These are phyloP conservation scores for Apoderus coryli DNA, from an alignment of 2,888 invertebrate genomes.

Conservation along the genomic window DNA sequence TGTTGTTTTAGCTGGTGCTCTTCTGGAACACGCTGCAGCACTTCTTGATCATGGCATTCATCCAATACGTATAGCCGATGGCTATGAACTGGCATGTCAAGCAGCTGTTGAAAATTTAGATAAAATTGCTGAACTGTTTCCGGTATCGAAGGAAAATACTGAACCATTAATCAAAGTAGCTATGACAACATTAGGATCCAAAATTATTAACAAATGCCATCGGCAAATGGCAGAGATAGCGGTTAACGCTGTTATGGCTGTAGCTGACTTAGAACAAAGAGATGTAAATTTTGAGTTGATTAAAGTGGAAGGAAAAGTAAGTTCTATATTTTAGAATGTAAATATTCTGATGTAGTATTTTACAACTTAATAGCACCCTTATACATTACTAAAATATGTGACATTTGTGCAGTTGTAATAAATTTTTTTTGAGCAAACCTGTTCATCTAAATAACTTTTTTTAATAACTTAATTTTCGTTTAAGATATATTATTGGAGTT, in stretches of 20 bases:
- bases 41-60: constrained; percentile 94
- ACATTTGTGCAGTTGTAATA: too few species aligned
- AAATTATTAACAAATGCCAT: constrained; percentile 95
- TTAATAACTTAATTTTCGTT: too few species aligned
- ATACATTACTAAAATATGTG: too few species aligned
- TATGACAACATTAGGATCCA: constrained; percentile 96
- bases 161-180: constrained; percentile 89
- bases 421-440: too few species aligned
- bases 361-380: too few species aligned
- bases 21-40: constrained; percentile 87
- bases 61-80: constrained; percentile 96
- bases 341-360: too few species aligned
- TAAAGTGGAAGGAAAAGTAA: constrained; percentile 90
- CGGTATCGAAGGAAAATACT: constrained; percentile 65
- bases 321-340: too few species aligned
- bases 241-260: constrained; percentile 89
- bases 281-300: constrained; percentile 99
- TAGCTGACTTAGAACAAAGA: constrained; percentile 82
- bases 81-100: constrained; percentile 92
- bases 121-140: constrained; percentile 76
- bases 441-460: too few species aligned
- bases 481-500: too few species aligned
- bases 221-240: constrained; percentile 98
- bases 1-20: constrained; percentile 72
- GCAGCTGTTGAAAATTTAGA: constrained; percentile 77